Evolutionary conservation across 1,140 invertebrate species (phyloP), one percentile per base, ranked within the genome.

Genomic region (Cotesia glomerata): DNA sequence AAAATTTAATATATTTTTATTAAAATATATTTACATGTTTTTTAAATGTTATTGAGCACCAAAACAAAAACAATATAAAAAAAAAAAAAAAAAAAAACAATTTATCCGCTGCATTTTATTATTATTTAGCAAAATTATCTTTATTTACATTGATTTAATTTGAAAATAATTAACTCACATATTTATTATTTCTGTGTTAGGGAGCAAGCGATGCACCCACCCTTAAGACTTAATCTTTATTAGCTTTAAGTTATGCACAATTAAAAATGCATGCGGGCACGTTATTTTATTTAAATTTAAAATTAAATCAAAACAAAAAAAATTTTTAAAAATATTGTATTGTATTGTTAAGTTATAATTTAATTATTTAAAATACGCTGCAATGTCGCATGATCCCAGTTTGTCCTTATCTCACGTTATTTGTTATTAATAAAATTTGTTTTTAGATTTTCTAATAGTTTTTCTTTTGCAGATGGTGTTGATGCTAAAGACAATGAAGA

Each of bases 401-500:
- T 14, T 18, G 16, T 32, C 26, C 35, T 64, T n/a, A 13, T 8
- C 3, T n/a, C 5, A 18, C 4, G 26, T 51, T 45, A 45, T 72
- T 72, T 32, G n/a, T 4, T 35, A 39, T 56, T 36, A 45, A 59
- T 9, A 13, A 36, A 7, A 36, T 5, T 63, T 36, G 13, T 9
- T 51, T 52, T 16, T 45, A 64, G 32, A 34, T 34, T 72, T 59
- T 59, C 62, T 61, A 73, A 45, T 16, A 2, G 49, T 34, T 36
- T 45, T 66, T 52, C 58, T 75, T 34, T 84, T 85, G 75, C 81
- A 85, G 84, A 84, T 80, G 74, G 72, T 66, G 77, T 80, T 75
- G 73, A 45, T 11, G 69, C 78, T 49, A 79, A 45, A 5, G 49
- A 59, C 5, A 45, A 67, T n/a, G 7, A 45, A 18, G 56, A 58